A percentile compares a stretch with the other conserved stretches of the same genome.
Conservation (phyloP, 2,113 vertebrate genomes). For the Dipodomys stephensi region DNA sequence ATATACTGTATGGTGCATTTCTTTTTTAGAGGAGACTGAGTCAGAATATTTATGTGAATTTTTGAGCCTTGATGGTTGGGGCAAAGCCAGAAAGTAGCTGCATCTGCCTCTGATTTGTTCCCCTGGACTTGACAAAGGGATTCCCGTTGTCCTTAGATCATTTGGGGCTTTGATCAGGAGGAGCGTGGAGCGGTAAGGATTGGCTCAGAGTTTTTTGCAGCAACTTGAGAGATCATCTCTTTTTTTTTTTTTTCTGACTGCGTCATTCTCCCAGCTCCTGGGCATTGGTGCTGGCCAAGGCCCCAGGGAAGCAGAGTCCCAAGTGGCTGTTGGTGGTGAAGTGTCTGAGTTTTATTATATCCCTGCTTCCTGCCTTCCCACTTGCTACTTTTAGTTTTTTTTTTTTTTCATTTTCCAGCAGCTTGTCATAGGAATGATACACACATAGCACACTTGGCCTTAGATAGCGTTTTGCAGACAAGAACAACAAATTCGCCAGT, state of each 20-base stretch:
- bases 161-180: neutral
- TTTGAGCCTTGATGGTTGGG: neutral
- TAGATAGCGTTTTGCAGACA: constrained; percentile 65
- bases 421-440: constrained; percentile 41
- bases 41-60: neutral
- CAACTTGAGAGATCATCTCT: neutral
- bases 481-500: constrained; percentile 72
- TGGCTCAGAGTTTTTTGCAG: neutral
- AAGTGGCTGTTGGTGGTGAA: neutral
- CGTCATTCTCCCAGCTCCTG: neutral
- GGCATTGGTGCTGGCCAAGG: rapidly evolving
- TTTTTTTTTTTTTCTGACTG: neutral
- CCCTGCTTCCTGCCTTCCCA: neutral
- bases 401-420: constrained; percentile 52
- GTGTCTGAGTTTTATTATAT: neutral
- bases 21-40: neutral
- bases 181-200: neutral
- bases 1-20: neutral
- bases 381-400: neutral
- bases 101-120: neutral
- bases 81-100: neutral
- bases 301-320: neutral
- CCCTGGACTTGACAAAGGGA: neutral
- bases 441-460: constrained; percentile 66
- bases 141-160: neutral